Evolutionary conservation across 2,113 vertebrate genomes (phyloP).

Genomic region (Lophotis ruficrista): DNA sequence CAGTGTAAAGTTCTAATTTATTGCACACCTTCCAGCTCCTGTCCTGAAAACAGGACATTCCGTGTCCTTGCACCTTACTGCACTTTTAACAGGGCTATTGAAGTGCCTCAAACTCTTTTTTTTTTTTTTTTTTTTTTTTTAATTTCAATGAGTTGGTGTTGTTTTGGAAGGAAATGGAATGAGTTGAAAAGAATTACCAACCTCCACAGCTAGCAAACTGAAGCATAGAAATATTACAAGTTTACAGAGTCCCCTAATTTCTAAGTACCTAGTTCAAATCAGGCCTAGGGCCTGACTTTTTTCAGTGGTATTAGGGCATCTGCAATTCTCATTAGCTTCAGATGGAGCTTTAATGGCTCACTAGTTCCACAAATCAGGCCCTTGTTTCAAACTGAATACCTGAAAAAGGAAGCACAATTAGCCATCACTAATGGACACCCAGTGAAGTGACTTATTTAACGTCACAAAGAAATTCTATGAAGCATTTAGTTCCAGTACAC

Average conservation of each 20-base stretch:
- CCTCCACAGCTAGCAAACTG: neutral
- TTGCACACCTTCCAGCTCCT: neutral
- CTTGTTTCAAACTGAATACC: slow-evolving; percentile 32
- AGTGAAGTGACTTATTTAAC: neutral
- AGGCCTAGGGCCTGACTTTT: slow-evolving; percentile 14
- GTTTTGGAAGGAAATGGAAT: neutral
- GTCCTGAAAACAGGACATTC: neutral
- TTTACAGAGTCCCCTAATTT: neutral
- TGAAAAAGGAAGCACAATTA: slow-evolving; percentile 27
- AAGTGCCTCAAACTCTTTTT: neutral
- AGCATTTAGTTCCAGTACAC: neutral
- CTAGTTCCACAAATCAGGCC: neutral
- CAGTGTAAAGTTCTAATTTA: neutral
- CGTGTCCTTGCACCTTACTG: neutral
- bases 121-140: too few relatives aligned
- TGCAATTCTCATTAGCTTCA: slow-evolving; percentile 28
- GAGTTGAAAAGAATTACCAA: neutral
- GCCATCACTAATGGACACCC: neutral
- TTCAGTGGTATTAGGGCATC: neutral
- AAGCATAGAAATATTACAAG: neutral
- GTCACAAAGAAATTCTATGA: neutral
- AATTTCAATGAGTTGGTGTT: neutral
- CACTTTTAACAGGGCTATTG: neutral
- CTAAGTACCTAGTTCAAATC: slow-evolving; percentile 18
- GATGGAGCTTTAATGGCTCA: slow-evolving; percentile 4